Conservation (phyloP, 2,888 invertebrate genomes). For the Alloplasta piceator region DNA sequence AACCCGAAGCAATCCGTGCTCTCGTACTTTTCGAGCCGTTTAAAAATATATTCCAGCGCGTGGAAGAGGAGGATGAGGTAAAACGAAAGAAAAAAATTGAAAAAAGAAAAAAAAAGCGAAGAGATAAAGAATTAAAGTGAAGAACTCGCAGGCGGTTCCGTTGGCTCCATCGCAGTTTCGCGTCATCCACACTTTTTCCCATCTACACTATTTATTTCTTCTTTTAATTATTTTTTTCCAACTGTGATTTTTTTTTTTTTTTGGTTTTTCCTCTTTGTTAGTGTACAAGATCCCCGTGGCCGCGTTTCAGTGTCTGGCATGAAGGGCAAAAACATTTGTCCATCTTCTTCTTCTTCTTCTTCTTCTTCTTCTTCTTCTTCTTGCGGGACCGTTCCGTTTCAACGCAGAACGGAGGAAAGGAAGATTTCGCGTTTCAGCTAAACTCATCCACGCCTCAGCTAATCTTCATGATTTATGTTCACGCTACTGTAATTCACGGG, state of each 20-base stretch:
- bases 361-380: no score
- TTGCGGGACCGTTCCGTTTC: background rate
- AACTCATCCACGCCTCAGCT: constrained; percentile 40
- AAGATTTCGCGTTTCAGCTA: constrained; percentile 37
- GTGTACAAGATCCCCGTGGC: background rate
- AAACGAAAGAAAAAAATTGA: no score
- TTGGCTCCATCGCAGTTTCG: background rate
- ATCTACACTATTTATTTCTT: background rate
- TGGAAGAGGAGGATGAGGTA: constrained; percentile 2
- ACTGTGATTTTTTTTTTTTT: constrained; percentile 15
- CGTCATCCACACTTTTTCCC: constrained; percentile 2
- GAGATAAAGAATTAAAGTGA: no score
- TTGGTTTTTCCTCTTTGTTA: constrained; percentile 1
- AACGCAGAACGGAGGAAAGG: constrained; percentile 4
- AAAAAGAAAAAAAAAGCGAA: background rate
- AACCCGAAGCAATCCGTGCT: constrained; percentile 55
- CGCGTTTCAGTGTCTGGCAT: constrained; percentile 14
- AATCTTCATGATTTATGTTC: constrained; percentile 60
- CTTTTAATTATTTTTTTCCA: constrained; percentile 8
- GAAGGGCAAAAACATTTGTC: background rate
- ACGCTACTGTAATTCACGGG: constrained; percentile 1
- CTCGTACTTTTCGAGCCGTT: constrained; percentile 19
- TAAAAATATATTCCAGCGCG: constrained; percentile 49
- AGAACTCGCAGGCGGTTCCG: no score
- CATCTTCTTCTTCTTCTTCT: background rate